Base-by-base conservation (phyloP, 2,113 vertebrate genomes). In the Pycnonotus jocosus region DNA sequence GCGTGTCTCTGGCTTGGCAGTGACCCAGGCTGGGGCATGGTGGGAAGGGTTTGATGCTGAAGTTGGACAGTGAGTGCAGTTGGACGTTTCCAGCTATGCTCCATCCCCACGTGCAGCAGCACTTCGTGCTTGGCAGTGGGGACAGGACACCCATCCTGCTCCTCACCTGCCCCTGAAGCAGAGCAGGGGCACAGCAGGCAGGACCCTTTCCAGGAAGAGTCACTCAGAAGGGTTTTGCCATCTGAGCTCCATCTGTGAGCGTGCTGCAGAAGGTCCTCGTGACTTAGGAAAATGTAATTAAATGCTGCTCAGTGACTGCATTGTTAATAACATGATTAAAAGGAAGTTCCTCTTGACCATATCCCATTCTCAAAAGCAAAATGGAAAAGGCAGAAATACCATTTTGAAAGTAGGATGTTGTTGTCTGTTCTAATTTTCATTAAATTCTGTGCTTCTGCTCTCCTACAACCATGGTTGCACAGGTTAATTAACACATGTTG, bases 401-500 rank as follows among this genome's bases (percentile, higher is more conserved):
- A 68, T 88, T 90, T 94, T 86, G 86, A 62, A 88, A 90, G 71
- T 68, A 27, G 65, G 76, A 83, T 74, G 86, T 64, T 94, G 71
- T 66, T 86, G 91, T 93, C 95, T 90, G 18, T 87, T 96, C 85
- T 53, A 42, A 88, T 94, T 94, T 82, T 81, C 84, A 69, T 91
- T 93, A 81, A 79, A 44, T 84, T 71, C 64, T 61, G 30, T 57
- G 65, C 80, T 64, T 54, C 88, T 88, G 53, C 83, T 95, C 42
- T 38, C 42, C 62, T 81, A 37, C 80, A 81, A 65, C 92, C 19
- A 10, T 70, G 62, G 73, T 70, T 82, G 80, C 82, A 66, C 53
- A 88, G 90, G 90, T 95, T 94, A 95, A 96, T 95, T 94, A 94
- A 88, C 76, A 74, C 51, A 38, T 53, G 85, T 94, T 80, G 51